Base-by-base conservation (phyloP, 2,888 invertebrate species). In the Agrochola circellaris region DNA sequence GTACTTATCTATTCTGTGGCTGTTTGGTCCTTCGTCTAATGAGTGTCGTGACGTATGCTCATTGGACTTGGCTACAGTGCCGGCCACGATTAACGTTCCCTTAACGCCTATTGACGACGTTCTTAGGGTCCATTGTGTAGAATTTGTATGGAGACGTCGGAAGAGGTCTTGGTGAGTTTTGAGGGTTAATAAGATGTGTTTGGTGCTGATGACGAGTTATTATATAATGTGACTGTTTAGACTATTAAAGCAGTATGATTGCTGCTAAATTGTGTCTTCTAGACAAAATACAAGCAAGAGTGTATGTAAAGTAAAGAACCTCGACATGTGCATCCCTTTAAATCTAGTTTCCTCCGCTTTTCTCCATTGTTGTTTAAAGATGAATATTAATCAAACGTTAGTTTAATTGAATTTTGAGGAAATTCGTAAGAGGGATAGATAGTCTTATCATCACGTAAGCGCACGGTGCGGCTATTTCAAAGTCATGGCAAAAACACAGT, bases 31-130 rank as follows among this genome's bases (percentile, higher is more conserved):
- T 75, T 75, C 77, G 71, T 66, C 81, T 87, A 88, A 88, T 87
- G 83, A 87, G 85, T 66, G 56, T 62, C 71, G 77, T 85, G 89
- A 88, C 82, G 77, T 83, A 88, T 87, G 86, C 75, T 88, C 82
- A 87, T 86, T 87, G 87, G 75, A 83, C 71, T 87, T 85, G 85
- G 83, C 87, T 81, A 79, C 73, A 83, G 73, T 51, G 79, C 69
- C 61, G 51, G 68, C 65, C 73, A 54, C 87, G 86, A 87, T 86
- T 85, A 87, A 82, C 73, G 75, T 23, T 66, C 84, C 75, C 84
- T 77, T 80, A 81, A 75, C 84, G 82, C 73, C 79, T 83, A 88
- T 81, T 84, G 84, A 79, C 71, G 86, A 75, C 74, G 81, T 69
- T 54, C 69, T 82, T 75, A 84, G 45, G 51, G 77, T 66, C 58